Conservation (phyloP, 37 sponge, comb jelly and placozoan species). For the Tethya wilhelma region DNA sequence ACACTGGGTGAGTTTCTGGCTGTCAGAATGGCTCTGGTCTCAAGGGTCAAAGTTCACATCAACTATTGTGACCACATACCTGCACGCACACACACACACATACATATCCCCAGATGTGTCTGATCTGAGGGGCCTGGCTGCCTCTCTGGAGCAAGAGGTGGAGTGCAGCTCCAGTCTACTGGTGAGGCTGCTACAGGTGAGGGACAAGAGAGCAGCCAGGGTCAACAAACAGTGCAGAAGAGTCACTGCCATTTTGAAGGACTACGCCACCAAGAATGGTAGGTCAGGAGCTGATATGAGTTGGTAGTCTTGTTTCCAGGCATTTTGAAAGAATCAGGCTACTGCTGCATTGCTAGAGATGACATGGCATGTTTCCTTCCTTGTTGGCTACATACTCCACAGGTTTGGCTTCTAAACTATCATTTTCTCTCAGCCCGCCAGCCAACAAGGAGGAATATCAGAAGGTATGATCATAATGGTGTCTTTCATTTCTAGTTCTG, state of each 20-base stretch:
- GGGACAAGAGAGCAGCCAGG: constrained; percentile 24
- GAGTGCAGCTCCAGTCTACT: constrained; percentile 29
- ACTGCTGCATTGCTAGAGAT: no score
- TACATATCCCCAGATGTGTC: constrained; percentile 13
- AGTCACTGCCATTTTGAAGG: constrained; percentile 43
- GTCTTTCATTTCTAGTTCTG: background rate
- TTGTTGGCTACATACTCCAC: no score
- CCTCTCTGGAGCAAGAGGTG: constrained; percentile 2
- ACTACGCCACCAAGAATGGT: constrained; percentile 38
- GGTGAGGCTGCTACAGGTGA: constrained; percentile 23
- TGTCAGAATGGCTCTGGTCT: background rate
- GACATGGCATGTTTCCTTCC: no score
- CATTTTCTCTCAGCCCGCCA: constrained; percentile 23
- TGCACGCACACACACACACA: background rate
- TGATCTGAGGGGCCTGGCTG: constrained; percentile 15
- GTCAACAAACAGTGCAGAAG: constrained; percentile 23
- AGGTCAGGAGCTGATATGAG: no score
- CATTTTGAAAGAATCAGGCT: no score
- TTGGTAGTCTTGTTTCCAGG: no score
- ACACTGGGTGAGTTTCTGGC: constrained; percentile 22
- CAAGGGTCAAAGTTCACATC: background rate
- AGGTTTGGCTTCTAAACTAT: constrained; percentile 5
- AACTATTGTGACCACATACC: background rate
- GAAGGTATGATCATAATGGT: background rate
- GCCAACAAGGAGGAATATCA: background rate